These are phyloP conservation scores for Acanthaster planci DNA, from an alignment of 35 echinoderm and acorn worm species.

Conservation along the genomic window DNA sequence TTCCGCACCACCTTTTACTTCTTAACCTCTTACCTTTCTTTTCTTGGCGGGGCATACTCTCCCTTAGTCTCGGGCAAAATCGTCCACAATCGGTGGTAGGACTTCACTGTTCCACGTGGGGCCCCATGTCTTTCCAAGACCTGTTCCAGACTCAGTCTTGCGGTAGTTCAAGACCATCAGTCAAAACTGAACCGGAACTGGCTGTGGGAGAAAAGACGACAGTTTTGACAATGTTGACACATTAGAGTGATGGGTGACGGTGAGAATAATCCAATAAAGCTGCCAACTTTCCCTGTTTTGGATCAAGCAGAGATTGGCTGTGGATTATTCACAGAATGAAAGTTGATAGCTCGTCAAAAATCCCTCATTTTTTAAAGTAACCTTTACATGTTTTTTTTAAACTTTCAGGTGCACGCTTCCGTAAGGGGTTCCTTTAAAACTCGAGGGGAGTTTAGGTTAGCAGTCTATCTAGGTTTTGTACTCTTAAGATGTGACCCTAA, in stretches of 20 bases:
- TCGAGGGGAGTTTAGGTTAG: too few species aligned
- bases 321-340: background rate
- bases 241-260: background rate
- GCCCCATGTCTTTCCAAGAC: background rate
- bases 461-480: too few species aligned
- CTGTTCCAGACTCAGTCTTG: background rate
- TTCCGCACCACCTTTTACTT: constrained; percentile 6
- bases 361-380: too few species aligned
- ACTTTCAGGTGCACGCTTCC: too few species aligned
- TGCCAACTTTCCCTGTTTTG: background rate
- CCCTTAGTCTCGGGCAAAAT: background rate
- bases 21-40: background rate
- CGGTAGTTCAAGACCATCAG: too few species aligned
- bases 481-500: too few species aligned
- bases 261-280: background rate
- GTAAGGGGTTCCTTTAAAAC: too few species aligned
- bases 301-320: background rate
- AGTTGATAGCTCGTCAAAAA: background rate
- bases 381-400: too few species aligned
- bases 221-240: background rate
- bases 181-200: constrained; percentile 18
- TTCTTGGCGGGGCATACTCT: background rate
- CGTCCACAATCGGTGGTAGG: background rate
- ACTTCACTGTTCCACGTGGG: background rate
- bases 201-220: background rate